Evolutionary conservation across 1,140 invertebrate species (phyloP), one percentile per base, ranked within the genome.

Genomic region (Alviniconcha marisindica): DNA sequence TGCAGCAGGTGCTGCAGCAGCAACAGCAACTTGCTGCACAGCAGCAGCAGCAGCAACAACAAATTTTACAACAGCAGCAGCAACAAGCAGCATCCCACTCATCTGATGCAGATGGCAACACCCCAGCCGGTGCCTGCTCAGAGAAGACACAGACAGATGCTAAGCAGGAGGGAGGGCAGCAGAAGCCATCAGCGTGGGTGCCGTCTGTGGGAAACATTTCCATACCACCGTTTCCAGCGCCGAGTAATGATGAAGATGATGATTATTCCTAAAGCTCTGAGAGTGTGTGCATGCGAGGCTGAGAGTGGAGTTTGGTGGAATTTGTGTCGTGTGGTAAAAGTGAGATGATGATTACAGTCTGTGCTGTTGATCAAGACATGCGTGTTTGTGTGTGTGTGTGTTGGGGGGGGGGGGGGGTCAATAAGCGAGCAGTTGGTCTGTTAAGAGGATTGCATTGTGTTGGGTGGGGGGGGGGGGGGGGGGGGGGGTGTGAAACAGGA

Each of bases 1-100:
- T 98, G 88, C 97, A 98, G 93, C 96, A 94, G 83, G 88, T 88
- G 33, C 94, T 95, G 63, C 94, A 95, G 77, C 90, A 92, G 74
- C 89, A 91, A 77, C 92, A 92, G 77, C 85, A 84, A 21, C 85
- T 81, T 71, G 73, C 84, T 48, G 80, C 77, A 78, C 84, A 86
- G 28, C 84, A 81, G 51, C 76, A 77, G 66, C 81, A 74, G 31
- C 83, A 76, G 54, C 69, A 81, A 36, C 80, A 54, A 31, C 54
- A 77, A 38, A 56, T 40, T 15, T 69, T 71, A n/a, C 83, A 83
- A 28, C 81, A 81, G 40, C 81, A 84, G 54, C 84, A 78, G 33
- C 84, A 81, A 31, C 78, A 83, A 21, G 48, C 44, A 48, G 31
- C n/a, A 7, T 2, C 71, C 71, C 40, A 2, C 40, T 1, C 71